These are phyloP conservation scores for Megalops cyprinoides DNA, from an alignment of 2,797 vertebrate genomes.

Conservation along the genomic window DNA sequence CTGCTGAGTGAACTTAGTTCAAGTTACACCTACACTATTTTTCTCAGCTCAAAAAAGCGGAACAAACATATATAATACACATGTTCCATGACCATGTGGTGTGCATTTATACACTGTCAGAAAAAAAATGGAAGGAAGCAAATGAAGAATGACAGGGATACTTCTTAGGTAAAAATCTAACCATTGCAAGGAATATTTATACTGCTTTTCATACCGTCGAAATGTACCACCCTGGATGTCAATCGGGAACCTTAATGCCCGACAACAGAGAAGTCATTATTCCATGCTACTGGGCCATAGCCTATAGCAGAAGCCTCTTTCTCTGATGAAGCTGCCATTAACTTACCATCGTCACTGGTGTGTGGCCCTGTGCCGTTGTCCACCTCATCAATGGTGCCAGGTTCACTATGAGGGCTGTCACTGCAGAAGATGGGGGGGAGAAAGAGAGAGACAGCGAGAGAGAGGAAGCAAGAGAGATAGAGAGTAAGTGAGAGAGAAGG, in stretches of 20 bases:
- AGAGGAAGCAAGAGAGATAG: constrained; percentile 9
- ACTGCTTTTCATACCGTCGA: not conserved
- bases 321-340: not conserved
- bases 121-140: constrained; percentile 4
- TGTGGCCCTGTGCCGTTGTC: constrained; percentile 93
- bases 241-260: too few species aligned
- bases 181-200: too few species aligned
- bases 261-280: not conserved
- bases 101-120: not conserved
- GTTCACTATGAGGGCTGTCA: constrained; percentile 93
- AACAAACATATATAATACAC: too few species aligned
- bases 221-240: not conserved
- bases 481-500: not conserved
- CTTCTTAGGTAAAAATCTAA: too few species aligned
- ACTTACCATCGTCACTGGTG: constrained; percentile 91
- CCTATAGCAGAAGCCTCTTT: not conserved
- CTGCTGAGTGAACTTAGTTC: too few species aligned
- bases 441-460: not conserved
- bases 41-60: too few species aligned
- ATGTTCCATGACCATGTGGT: too few species aligned
- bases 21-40: too few species aligned
- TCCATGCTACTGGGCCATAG: not conserved
- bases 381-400: constrained; percentile 87
- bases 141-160: too few species aligned
- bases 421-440: too few species aligned